These are phyloP conservation scores for Venusia cambrica DNA, from an alignment of 2,888 invertebrate genomes.

Conservation along the genomic window DNA sequence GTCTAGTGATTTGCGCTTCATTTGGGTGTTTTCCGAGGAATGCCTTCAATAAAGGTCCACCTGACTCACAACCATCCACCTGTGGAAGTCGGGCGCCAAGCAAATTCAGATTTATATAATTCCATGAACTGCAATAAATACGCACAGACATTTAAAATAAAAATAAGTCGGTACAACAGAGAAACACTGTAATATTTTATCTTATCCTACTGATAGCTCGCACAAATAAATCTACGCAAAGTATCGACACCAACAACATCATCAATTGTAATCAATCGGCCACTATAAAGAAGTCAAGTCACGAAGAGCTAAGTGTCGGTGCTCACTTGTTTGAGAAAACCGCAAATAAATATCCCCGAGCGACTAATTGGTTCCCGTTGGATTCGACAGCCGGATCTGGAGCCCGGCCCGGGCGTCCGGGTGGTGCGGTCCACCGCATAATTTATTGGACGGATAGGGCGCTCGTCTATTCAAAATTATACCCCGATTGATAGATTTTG, in stretches of 20 bases:
- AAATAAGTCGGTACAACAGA: too few relatives aligned
- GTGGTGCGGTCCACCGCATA: slow-evolving; percentile 65
- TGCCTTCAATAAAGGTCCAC: too few relatives aligned
- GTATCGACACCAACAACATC: slow-evolving; percentile 11
- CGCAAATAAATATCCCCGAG: slow-evolving; percentile 76
- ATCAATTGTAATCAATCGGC: slow-evolving; percentile 44
- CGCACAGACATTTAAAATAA: too few relatives aligned
- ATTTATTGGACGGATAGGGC: slow-evolving; percentile 67
- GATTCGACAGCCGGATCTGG: too few relatives aligned
- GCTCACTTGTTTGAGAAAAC: slow-evolving; percentile 66
- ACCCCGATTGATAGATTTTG: slow-evolving; percentile 31
- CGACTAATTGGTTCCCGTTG: slow-evolving; percentile 78
- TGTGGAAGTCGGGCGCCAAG: too few relatives aligned
- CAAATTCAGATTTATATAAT: too few relatives aligned
- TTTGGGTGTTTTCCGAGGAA: too few relatives aligned
- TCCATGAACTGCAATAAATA: too few relatives aligned
- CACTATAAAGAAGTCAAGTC: slow-evolving; percentile 54
- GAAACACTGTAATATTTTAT: too few relatives aligned
- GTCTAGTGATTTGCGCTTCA: too few relatives aligned
- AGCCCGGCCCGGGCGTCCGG: too few relatives aligned
- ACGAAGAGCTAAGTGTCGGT: slow-evolving; percentile 54
- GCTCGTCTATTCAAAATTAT: slow-evolving; percentile 40
- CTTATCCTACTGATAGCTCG: slow-evolving; percentile 4
- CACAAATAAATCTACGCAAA: slow-evolving; percentile 9
- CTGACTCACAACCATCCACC: too few relatives aligned